Evolutionary conservation across 2,113 vertebrate species (phyloP).

Genomic region (rat (Rattus norvegicus)): DNA sequence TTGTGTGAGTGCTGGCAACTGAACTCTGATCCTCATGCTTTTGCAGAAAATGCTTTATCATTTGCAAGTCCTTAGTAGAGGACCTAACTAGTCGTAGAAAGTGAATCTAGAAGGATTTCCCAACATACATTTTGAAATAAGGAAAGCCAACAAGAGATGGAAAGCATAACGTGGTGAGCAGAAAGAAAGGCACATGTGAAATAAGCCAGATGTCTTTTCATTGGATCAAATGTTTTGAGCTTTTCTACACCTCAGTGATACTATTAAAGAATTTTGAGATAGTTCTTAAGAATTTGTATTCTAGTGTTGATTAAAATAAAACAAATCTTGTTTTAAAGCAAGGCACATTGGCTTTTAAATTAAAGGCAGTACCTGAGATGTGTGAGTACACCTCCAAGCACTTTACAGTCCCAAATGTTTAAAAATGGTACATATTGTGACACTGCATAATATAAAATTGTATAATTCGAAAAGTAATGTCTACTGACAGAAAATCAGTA

Average conservation of each 20-base stretch:
- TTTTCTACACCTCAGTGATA: background rate
- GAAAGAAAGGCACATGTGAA: background rate
- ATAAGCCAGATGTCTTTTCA: background rate
- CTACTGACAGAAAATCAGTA: background rate
- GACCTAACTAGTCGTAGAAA: background rate
- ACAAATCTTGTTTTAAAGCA: background rate
- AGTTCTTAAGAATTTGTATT: background rate
- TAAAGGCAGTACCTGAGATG: background rate
- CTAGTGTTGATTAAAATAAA: background rate
- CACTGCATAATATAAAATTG: background rate
- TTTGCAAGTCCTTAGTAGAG: background rate
- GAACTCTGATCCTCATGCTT: background rate
- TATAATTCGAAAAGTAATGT: background rate
- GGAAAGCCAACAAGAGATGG: background rate
- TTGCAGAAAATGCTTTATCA: background rate
- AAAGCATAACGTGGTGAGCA: background rate
- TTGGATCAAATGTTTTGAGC: background rate
- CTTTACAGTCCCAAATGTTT: background rate
- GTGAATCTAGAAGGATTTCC: background rate
- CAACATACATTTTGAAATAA: background rate
- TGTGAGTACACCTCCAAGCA: background rate
- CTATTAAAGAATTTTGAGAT: background rate
- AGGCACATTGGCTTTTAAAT: background rate
- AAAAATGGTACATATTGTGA: background rate
- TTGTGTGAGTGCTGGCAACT: background rate